phyloP scores from a whole-genome alignment of 2,113 vertebrate species.

The Myodes glareolus region DNA sequence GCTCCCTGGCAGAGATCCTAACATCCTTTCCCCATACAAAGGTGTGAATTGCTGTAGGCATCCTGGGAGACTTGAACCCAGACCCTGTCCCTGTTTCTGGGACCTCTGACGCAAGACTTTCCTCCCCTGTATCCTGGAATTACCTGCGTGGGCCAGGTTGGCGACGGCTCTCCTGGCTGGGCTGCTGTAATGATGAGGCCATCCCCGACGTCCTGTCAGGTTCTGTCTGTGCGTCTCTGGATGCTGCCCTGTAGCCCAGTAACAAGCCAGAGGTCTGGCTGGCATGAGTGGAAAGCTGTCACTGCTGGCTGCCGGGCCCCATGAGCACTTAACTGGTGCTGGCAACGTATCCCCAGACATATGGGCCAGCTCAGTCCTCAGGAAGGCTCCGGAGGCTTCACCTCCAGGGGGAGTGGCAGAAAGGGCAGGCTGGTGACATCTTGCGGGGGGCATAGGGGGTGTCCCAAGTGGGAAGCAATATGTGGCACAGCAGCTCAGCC shows the following conservation, averaged over 20 bases:
- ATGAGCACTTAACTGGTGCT: slow-evolving; percentile 84
- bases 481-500: slow-evolving; percentile 79
- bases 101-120: background rate
- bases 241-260: background rate
- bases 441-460: slow-evolving; percentile 83
- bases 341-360: slow-evolving; percentile 86
- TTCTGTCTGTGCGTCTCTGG: background rate
- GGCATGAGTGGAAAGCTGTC: slow-evolving; percentile 84
- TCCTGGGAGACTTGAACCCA: background rate
- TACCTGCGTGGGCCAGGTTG: background rate
- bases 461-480: slow-evolving; percentile 82
- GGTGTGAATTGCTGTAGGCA: background rate
- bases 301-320: slow-evolving; percentile 84
- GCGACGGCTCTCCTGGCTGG: background rate
- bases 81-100: background rate
- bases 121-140: background rate
- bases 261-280: slow-evolving; percentile 87
- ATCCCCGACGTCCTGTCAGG: background rate
- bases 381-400: slow-evolving; percentile 87
- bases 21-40: background rate
- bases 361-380: slow-evolving; percentile 87
- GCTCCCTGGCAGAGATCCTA: background rate
- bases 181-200: background rate
- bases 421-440: slow-evolving; percentile 85
- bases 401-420: slow-evolving; percentile 85